Base-by-base conservation (phyloP, 64 coral and sea anemone species). In the Montipora cactus region DNA sequence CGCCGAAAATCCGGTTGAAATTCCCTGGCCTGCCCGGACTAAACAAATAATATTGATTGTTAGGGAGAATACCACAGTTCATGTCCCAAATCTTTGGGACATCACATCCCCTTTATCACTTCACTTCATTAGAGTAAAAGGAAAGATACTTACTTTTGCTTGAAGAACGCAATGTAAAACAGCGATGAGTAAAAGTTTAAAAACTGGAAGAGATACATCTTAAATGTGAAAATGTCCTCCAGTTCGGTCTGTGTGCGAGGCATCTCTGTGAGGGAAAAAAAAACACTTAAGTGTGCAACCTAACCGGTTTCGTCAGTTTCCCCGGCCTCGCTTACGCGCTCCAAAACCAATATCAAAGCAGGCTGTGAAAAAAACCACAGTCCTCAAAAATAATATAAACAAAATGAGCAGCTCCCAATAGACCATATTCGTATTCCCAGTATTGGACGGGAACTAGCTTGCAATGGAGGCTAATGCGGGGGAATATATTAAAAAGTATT, bases 191-290 rank as follows among this genome's bases (percentile, higher is more conserved):
- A 99, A 58, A 89, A 99, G 59, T 99, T 99, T 68, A 99, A 90
- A 77, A 99, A 99, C 94, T 99, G 97, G 75, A 99, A 99, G 47
- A 98, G 95, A 59, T 98, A 98, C 97, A 98, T 98, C 83, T 98
- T 98, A 89, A 98, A 96, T 20, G 97, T 91, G 22, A 96, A 98
- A 44, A 91, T 98, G 89, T 98, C 97, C 59, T 98, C 97, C 69
- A 92, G 75, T 47, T 89, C 67, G 12, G 97, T 96, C 78, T 96
- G 97, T 19, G 97, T 98, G 5, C 97, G 91, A 48, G 97, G 97
- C 91, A 98, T 95, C 83, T 98, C 96, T 98, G 59, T 18, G 53
- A 77, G 23, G 21, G n/a, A 16, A 58, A 86, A 50, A 16, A 11
- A 20, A 20, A 7, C 21, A 12, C 14, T 37, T 77, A 37, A 12